Base-by-base conservation (phyloP, 2,113 vertebrate species). In the Eleginops maclovinus region DNA sequence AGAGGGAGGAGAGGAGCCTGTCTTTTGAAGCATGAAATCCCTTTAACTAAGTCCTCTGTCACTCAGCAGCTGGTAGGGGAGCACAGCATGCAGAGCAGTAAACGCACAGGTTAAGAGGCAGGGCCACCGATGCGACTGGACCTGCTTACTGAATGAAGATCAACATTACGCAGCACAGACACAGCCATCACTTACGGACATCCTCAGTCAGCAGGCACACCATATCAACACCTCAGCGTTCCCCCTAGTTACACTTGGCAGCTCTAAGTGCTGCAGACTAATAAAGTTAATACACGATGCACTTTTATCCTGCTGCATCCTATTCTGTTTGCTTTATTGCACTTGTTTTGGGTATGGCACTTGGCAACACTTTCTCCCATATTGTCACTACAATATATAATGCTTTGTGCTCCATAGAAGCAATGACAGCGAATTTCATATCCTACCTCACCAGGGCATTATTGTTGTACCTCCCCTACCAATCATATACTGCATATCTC, bases 21-120 rank as follows among this genome's bases (percentile, higher is more conserved):
- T 86, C 79, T 88, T 85, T 80, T 83, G 87, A 88, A 89, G 87
- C 88, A 80, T 88, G 86, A 89, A 91, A 91, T 93, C 88, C 82
- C 56, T 87, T 88, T 91, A 88, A 91, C 75, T 82, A 79, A 77
- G 80, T 83, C 77, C 65, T 89, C 81, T 87, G 88, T 88, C 86
- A 85, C 79, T 90, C 83, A 72, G 73, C 81, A 75, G 62, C 77
- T 82, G 26, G 87, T 55, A 46, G 79, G 72, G 75, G 64, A 53
- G 69, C 71, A 7, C 77, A 72, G 64, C 82, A 80, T 62, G 80
- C 83, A 46, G 77, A 51, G 77, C 67, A 40, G 67, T 82, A 64
- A 84, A 87, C 26, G 60, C 77, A 79, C 87, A 88, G 89, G 91
- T 91, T 84, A 89, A 85, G 76, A 87, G 74, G 71, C 65, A 67